These are phyloP conservation scores for Falco rusticolus DNA, from an alignment of 2,797 vertebrate genomes.

Conservation along the genomic window DNA sequence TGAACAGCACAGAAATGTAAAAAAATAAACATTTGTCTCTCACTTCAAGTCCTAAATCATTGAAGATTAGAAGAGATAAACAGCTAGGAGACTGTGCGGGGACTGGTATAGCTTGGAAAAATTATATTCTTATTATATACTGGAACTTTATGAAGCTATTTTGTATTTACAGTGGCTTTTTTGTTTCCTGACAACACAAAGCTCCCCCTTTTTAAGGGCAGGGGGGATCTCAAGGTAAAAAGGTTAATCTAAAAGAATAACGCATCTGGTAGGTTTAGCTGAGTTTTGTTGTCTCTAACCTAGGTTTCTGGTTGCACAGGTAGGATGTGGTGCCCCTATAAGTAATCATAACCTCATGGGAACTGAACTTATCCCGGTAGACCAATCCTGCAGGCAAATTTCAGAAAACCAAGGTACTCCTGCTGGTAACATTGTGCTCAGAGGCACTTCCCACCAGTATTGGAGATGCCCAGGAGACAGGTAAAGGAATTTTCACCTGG, in stretches of 20 bases:
- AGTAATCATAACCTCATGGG: not conserved
- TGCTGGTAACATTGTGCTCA: not conserved
- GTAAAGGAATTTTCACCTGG: not conserved
- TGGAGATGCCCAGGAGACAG: not conserved
- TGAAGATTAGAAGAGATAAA: not conserved
- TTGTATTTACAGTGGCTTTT: not conserved
- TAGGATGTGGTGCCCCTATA: fast-evolving
- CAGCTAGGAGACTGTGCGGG: not conserved
- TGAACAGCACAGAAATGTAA: not conserved
- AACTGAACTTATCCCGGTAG: not conserved
- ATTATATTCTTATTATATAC: not conserved
- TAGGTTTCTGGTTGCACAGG: not conserved
- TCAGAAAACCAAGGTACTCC: not conserved
- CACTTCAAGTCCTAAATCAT: not conserved
- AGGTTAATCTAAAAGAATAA: not conserved
- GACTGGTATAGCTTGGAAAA: not conserved
- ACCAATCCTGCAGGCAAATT: not conserved
- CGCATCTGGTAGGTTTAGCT: not conserved
- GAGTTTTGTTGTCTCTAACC: not conserved
- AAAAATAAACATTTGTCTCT: not conserved
- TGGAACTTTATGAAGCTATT: not conserved
- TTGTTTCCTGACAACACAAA: not conserved
- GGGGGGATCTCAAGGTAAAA: fast-evolving
- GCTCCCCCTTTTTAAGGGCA: not conserved
- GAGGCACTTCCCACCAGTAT: not conserved